Evolutionary conservation across 2,113 vertebrate genomes (phyloP), one percentile per base, ranked within the genome.

Genomic region (Engystomops pustulosus): DNA sequence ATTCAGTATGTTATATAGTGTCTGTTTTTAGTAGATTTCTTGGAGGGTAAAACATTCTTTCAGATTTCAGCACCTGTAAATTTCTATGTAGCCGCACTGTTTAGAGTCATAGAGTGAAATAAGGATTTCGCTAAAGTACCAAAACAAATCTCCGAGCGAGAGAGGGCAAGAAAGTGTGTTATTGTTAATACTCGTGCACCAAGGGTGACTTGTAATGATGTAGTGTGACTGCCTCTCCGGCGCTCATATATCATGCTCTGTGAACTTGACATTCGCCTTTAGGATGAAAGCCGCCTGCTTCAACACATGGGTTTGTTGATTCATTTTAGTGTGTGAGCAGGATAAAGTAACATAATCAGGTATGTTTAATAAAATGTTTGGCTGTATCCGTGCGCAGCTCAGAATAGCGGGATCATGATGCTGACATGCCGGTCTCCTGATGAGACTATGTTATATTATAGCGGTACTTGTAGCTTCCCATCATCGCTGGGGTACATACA

Each of bases 151-250:
- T 74, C 68, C 0, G 41, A 74, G 70, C 27, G 70, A 47, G 70
- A 49, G 70, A 74, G 70, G 70, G 41, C 70, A 74, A 47, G 44
- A 49, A 49, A 74, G 70, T 74, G 44, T 74, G 70, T 74, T 74
- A 30, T 74, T 74, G 70, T 74, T 74, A 74, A 74, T 74, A 74
- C 44, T 74, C 25, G 44, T 74, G 70, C 70, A 74, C 45, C 70
- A 47, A 49, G 70, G 70, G 70, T 74, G 70, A 74, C 70, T 74
- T 74, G 70, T 74, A 49, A 74, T 74, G 70, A 74, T 74, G 70
- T 74, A 74, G 70, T 74, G 12, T 32, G 25, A 74, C 70, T 47
- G 70, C 70, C 44, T 74, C 41, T 74, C 70, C 25, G 30, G 70
- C 17, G 25, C 70, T 49, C 70, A 32, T 74, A 74, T 74, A 74